Evolutionary conservation across 2,113 vertebrate genomes (phyloP).

Genomic region (Acrocephalus arundinaceus): DNA sequence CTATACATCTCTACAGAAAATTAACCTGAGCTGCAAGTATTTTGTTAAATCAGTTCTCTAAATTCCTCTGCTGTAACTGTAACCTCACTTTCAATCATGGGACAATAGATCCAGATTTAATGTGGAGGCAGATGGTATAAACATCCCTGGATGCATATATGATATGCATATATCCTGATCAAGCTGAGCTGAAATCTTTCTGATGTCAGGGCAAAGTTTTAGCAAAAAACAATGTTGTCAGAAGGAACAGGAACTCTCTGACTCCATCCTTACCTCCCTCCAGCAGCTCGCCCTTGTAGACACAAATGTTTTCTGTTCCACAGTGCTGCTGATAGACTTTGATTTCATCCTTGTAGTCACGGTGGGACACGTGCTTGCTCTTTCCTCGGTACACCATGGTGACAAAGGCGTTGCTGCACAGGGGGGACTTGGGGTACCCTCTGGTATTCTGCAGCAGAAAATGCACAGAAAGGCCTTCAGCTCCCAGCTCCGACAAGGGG

Average conservation of each 20-base stretch:
- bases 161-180: background rate
- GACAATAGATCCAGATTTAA: constrained; percentile 51
- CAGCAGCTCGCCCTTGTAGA: constrained; percentile 84
- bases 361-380: constrained; percentile 78
- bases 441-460: constrained; percentile 71
- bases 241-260: background rate
- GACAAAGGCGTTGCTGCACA: constrained; percentile 79
- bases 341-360: constrained; percentile 83
- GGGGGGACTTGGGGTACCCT: constrained; percentile 72
- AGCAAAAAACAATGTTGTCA: background rate
- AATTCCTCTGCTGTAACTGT: constrained; percentile 41
- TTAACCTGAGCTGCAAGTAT: constrained; percentile 38
- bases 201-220: constrained; percentile 21
- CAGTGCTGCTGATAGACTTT: constrained; percentile 93
- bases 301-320: constrained; percentile 94
- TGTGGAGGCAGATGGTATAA: constrained; percentile 43
- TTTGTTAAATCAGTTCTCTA: constrained; percentile 40
- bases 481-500: background rate
- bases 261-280: constrained; percentile 83
- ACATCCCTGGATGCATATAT: constrained; percentile 20
- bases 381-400: constrained; percentile 90
- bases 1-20: constrained; percentile 14
- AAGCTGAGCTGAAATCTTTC: constrained; percentile 41
- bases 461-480: background rate
- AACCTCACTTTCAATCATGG: constrained; percentile 36